phyloP scores from a whole-genome alignment of 2,113 vertebrate genomes.

The Circaetus cinerascens region DNA sequence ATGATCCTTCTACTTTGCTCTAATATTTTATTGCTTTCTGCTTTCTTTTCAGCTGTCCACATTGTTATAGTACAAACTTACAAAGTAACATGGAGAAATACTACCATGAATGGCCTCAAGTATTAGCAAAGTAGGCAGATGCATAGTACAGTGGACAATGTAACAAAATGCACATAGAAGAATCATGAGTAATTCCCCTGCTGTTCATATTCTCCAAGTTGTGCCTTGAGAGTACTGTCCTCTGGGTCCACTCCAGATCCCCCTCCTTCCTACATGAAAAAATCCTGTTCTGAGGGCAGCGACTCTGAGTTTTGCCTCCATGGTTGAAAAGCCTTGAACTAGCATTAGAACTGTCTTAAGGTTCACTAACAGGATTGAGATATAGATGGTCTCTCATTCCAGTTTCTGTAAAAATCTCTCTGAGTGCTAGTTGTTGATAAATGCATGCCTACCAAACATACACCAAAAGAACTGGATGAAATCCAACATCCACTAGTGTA shows the following conservation, averaged over 20 bases:
- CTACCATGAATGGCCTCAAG: background rate
- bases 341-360: background rate
- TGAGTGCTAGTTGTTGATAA: background rate
- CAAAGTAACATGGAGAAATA: fast-evolving
- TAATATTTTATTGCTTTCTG: background rate
- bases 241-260: background rate
- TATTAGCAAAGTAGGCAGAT: background rate
- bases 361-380: background rate
- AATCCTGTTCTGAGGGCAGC: fast-evolving
- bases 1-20: background rate
- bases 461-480: background rate
- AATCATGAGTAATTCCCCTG: background rate
- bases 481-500: background rate
- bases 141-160: background rate
- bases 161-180: background rate
- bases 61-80: background rate
- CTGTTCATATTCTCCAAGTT: background rate
- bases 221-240: background rate
- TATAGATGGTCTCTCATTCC: background rate
- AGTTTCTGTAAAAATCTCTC: background rate
- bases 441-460: background rate
- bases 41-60: background rate
- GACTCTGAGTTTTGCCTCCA: background rate
- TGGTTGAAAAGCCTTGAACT: background rate
- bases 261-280: background rate